phyloP scores from a whole-genome alignment of 2,888 invertebrate species.

The Colostygia pectinataria region DNA sequence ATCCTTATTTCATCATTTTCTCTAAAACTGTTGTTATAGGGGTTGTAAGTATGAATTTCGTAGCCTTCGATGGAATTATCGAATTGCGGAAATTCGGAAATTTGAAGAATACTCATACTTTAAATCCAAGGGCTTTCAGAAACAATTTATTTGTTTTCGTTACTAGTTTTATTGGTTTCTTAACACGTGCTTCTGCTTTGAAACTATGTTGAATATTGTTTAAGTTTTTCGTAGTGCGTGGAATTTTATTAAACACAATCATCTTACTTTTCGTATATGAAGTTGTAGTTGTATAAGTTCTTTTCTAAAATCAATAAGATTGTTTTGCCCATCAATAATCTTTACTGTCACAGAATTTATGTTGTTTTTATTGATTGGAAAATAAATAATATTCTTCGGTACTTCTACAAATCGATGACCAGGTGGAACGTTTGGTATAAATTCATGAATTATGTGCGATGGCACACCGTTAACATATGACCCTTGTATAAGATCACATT shows the following conservation, averaged over 20 bases:
- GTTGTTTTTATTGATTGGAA: background rate
- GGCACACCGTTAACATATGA: slow-evolving; percentile 5
- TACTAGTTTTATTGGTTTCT: background rate
- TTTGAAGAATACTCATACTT: background rate
- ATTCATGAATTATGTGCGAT: background rate
- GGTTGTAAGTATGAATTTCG: slow-evolving; percentile 4
- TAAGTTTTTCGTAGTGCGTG: background rate
- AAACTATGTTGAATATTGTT: background rate
- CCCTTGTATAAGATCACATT: slow-evolving; percentile 10
- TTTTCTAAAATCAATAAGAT: background rate
- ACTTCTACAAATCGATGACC: slow-evolving; percentile 4
- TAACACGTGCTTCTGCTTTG: background rate
- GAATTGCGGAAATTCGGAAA: background rate
- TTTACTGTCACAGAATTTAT: background rate
- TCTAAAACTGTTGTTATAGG: slow-evolving; percentile 1
- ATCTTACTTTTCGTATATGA: slow-evolving; percentile 1
- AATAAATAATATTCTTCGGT: background rate
- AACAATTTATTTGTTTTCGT: background rate
- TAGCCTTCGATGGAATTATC: slow-evolving; percentile 4
- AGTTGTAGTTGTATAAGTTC: background rate
- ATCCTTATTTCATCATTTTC: slow-evolving; percentile 9
- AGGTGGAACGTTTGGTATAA: background rate
- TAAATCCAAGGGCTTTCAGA: background rate
- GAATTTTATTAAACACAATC: background rate
- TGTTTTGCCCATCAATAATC: background rate